phyloP scores from a whole-genome alignment of 2,888 invertebrate species.

The Hofmannophila pseudospretella region DNA sequence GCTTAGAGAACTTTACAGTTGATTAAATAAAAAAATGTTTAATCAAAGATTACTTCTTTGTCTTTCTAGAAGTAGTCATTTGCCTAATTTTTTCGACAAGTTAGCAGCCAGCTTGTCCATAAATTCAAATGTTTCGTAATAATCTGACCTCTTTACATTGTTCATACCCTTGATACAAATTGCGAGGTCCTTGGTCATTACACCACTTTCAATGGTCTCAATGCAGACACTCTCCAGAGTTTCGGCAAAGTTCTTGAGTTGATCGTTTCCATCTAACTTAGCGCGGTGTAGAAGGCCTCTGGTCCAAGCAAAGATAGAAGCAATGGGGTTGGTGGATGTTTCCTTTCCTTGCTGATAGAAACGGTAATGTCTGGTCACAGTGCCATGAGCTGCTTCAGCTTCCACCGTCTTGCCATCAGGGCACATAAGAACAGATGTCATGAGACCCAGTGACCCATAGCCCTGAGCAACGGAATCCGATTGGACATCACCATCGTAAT shows the following conservation, averaged over 20 bases:
- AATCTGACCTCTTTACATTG: constrained; percentile 87
- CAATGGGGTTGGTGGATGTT: constrained; percentile 99
- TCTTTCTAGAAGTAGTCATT: constrained; percentile 60
- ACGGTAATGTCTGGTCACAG: constrained; percentile 94
- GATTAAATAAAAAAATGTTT: constrained; percentile 18
- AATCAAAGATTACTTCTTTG: constrained; percentile 47
- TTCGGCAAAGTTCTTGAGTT: constrained; percentile 88
- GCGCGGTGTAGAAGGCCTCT: constrained; percentile 95
- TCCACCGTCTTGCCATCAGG: constrained; percentile 99
- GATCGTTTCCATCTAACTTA: constrained; percentile 91
- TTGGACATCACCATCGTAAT: constrained; percentile 99
- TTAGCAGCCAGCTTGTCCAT: constrained; percentile 96
- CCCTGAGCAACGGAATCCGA: constrained; percentile 99
- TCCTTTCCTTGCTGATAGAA: constrained; percentile 96
- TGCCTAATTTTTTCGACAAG: constrained; percentile 80
- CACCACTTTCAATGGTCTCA: constrained; percentile 95
- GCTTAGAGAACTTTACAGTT: constrained; percentile 17
- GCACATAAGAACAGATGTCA: constrained; percentile 98
- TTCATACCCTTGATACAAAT: constrained; percentile 97
- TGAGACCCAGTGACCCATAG: constrained; percentile 95
- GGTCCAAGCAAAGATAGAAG: constrained; percentile 99
- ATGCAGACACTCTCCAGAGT: constrained; percentile 94
- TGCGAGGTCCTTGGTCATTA: constrained; percentile 99
- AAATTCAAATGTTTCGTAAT: constrained; percentile 98
- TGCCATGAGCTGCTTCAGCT: constrained; percentile 99